Evolutionary conservation across 2,888 invertebrate species (phyloP).

Genomic region (Perdita meconis): DNA sequence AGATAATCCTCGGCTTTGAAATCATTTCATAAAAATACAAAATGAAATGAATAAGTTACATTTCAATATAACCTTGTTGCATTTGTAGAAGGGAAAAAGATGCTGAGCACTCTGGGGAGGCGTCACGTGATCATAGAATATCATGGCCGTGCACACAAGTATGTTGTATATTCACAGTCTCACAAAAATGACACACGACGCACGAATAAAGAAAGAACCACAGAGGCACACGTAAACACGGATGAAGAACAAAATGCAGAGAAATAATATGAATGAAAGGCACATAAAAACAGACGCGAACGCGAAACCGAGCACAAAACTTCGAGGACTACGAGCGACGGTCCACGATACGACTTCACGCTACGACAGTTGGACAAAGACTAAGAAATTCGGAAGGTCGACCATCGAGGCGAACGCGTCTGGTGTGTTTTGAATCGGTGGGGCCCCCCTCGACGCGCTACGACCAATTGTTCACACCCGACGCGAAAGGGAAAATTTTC

Average conservation of each 20-base stretch:
- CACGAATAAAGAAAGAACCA: not conserved
- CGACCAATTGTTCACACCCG: conserved; percentile 9
- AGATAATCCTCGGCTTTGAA: not conserved
- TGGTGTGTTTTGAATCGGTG: conserved; percentile 9
- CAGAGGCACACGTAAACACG: not conserved
- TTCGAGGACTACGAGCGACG: not conserved
- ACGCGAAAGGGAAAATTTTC: no score
- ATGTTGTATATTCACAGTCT: not conserved
- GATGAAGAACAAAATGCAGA: no score
- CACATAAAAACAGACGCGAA: not conserved
- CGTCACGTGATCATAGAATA: conserved; percentile 33
- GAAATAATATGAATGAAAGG: no score
- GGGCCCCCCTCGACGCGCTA: not conserved
- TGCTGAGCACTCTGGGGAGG: not conserved
- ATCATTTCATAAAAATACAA: no score
- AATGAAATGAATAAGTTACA: not conserved
- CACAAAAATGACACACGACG: not conserved
- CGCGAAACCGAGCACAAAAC: not conserved
- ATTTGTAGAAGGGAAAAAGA: conserved; percentile 2
- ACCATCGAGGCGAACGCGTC: not conserved
- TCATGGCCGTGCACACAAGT: conserved; percentile 29
- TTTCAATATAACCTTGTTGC: conserved; percentile 19
- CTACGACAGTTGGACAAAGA: conserved; percentile 16
- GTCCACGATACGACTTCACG: not conserved
- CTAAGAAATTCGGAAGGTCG: conserved; percentile 33